Evolutionary conservation across 2,888 invertebrate species (phyloP).

Genomic region (Esperia sulphurella): DNA sequence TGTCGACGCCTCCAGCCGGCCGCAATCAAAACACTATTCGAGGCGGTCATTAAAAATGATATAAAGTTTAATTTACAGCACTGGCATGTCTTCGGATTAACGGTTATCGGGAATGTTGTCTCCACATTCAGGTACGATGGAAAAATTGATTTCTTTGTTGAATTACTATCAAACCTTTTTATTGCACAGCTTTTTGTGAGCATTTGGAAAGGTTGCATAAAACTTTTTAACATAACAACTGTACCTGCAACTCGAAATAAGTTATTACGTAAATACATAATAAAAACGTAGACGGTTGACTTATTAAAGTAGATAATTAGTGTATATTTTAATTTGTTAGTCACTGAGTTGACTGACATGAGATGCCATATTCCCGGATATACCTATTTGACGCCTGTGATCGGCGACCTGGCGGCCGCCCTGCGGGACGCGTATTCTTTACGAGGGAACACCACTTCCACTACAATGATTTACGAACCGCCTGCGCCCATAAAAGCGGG

Average conservation of each 20-base stretch:
- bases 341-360: no score
- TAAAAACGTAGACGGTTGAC: no score
- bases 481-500: constrained; percentile 72
- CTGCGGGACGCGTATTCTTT: constrained; percentile 66
- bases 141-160: constrained; percentile 37
- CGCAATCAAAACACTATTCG: constrained; percentile 78
- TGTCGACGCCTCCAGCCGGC: constrained; percentile 77
- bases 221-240: no score
- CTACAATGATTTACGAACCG: constrained; percentile 78
- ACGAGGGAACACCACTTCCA: constrained; percentile 70
- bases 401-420: constrained; percentile 19
- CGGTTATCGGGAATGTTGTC: constrained; percentile 68
- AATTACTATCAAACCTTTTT: constrained; percentile 37
- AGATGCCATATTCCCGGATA: background rate
- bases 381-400: background rate
- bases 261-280: no score
- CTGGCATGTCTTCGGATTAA: constrained; percentile 62
- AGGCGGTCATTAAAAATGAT: constrained; percentile 74
- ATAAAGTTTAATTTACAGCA: constrained; percentile 77
- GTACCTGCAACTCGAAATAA: no score
- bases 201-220: no score
- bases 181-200: constrained; percentile 26
- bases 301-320: no score
- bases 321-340: no score
- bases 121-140: constrained; percentile 50